Evolutionary conservation across 1,140 invertebrate species (phyloP), one percentile per base, ranked within the genome.

Genomic region (Brachionus rubens): DNA sequence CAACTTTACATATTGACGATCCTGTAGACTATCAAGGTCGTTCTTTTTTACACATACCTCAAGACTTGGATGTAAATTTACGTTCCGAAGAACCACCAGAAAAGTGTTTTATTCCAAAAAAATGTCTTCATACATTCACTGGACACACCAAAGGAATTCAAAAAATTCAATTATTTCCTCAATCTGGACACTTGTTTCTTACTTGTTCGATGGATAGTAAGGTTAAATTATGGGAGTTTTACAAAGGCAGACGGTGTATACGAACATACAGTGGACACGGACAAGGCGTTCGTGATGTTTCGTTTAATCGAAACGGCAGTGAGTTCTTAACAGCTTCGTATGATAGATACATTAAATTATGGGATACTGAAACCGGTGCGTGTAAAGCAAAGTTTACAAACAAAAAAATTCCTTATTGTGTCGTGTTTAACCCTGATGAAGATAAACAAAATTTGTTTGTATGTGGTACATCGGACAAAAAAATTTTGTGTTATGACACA

Each of bases 401-500:
- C 77, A 87, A 92, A 59, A 98, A 98, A 85, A 92, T 98, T 78
- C 91, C 95, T 0, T 98, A 97, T 84, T 99, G 96, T 85, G 91
- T 93, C 9, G 98, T 98, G 87, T 99, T 98, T 82, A 91, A 99
- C 87, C 96, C 96, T 0, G 95, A 99, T 81, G 89, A 90, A 33
- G 94, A 96, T 79, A 98, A 98, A 80, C 95, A 98, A 81, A 90
- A 98, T 86, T 87, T 98, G 2, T 98, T 99, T 87, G 92, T 99
- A 2, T 93, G 94, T 78, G 97, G 97, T 76, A 99, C 95, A 19
- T 94, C 94, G 3, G 96, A 99, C 83, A 99, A 99, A 82, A 99
- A 99, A 87, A 99, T 99, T 81, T 91, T 98, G 81, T 98, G 94
- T 86, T 99, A 96, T 95, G 97, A 99, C 83, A 91, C 88, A 7